Evolutionary conservation across 1,140 invertebrate species (phyloP).

Genomic region (Scaptodrosophila lebanonensis): DNA sequence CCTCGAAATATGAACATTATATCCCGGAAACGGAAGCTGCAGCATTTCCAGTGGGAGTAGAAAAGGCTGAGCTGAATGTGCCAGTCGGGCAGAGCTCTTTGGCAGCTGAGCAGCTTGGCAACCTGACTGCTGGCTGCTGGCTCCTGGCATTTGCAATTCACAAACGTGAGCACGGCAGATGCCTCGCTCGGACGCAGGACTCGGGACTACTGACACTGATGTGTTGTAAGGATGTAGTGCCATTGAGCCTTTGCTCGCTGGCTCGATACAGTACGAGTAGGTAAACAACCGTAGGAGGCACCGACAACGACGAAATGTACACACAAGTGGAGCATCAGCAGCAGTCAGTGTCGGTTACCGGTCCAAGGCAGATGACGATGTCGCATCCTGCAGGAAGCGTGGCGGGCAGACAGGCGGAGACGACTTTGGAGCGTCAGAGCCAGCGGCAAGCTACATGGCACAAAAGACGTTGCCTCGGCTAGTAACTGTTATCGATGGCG

Average conservation of each 20-base stretch:
- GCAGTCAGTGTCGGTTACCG: conserved; percentile 8
- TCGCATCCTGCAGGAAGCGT: conserved; percentile 69
- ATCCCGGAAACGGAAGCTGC: conserved; percentile 77
- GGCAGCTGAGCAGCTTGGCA: not conserved
- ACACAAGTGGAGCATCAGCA: conserved; percentile 25
- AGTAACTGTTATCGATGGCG: no score
- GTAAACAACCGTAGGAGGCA: conserved; percentile 50
- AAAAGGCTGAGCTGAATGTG: no score
- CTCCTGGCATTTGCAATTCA: conserved; percentile 13
- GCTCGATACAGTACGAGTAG: no score
- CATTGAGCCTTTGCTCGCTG: no score
- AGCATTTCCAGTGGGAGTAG: conserved; percentile 77
- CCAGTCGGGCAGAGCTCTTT: conserved; percentile 32
- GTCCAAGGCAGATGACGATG: conserved; percentile 36
- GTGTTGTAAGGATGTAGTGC: no score
- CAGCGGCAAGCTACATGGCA: no score
- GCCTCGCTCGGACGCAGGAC: conserved; percentile 1
- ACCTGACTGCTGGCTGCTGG: conserved; percentile 17
- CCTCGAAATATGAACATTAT: conserved; percentile 77
- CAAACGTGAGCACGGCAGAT: conserved; percentile 5
- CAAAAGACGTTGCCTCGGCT: no score
- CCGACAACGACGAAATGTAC: conserved; percentile 44
- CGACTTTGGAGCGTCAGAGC: no score
- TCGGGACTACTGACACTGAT: no score
- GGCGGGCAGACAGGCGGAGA: conserved; percentile 5